Evolutionary conservation across 2,888 invertebrate genomes (phyloP), one percentile per base, ranked within the genome.

Genomic region (Noctua janthe): DNA sequence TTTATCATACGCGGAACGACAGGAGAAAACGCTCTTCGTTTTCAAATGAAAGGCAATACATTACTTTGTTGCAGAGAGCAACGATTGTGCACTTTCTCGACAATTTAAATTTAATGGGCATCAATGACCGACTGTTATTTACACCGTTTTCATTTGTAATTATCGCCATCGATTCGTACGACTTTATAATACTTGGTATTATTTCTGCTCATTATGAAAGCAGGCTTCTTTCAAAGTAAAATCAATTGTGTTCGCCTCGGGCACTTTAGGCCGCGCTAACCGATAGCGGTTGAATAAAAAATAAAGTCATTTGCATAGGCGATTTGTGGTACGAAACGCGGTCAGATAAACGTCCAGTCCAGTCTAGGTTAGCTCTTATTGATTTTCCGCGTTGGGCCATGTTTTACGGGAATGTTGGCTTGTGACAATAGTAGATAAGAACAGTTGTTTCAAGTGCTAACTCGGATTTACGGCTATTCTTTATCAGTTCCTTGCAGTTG

Each of bases 21-120:
- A 89, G 91, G 95, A 95, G 95, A 96, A 95, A 96, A 89, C 90
- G 90, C 92, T 93, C 94, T 94, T 94, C 93, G 92, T 94, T 94
- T 93, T 92, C 94, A 93, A 95, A 95, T 93, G 95, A 95, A 95
- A 96, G 95, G 93, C 91, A 94, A 95, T 94, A 94, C 93, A 92
- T 94, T 92, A 93, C 89, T 85, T 90, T 92, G 88, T 87, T 91
- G 90, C 90, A 91, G 88, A 89, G 91, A 91, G 87, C 90, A 91
- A 89, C 91, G 92, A 93, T 94, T 93, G 92, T 91, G 86, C 91
- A 94, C 95, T 95, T 95, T 95, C 95, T 90, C 88, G 81, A 81
- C 91, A 90, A 92, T 94, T 92, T 91, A 87, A 92, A 93, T 92
- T 93, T 93, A 93, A 93, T 92, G 85, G 89, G 74, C 87, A 84